Evolutionary conservation across 1,140 invertebrate genomes (phyloP).

Genomic region (Bombus pascuorum): DNA sequence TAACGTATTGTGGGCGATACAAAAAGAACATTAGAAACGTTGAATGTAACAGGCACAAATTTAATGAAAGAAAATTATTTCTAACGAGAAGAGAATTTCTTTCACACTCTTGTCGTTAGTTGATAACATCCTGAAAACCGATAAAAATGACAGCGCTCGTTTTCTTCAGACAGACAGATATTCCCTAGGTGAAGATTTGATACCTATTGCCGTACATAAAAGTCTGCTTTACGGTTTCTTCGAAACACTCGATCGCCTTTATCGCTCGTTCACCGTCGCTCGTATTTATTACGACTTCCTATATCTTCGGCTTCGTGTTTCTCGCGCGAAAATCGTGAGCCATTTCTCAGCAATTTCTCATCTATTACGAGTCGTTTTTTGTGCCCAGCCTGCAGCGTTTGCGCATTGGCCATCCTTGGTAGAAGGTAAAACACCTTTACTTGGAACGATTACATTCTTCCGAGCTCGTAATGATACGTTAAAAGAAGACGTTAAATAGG

Average conservation of each 20-base stretch:
- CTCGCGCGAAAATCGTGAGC: background rate
- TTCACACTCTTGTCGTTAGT: background rate
- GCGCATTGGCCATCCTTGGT: too few species aligned
- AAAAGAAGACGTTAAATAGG: background rate
- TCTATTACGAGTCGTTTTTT: background rate
- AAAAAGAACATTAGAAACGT: background rate
- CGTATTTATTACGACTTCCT: slow-evolving; percentile 38
- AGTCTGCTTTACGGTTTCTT: slow-evolving; percentile 3
- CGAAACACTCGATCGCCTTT: slow-evolving; percentile 27
- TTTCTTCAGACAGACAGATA: background rate
- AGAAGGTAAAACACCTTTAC: too few species aligned
- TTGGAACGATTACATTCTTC: background rate
- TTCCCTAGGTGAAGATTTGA: background rate
- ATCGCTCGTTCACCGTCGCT: slow-evolving; percentile 4
- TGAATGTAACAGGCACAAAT: background rate
- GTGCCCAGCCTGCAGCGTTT: background rate
- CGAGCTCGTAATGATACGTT: background rate
- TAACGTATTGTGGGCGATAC: background rate
- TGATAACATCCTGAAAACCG: background rate
- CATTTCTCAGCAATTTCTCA: slow-evolving; percentile 1
- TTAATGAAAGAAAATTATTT: background rate
- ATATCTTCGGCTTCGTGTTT: too few species aligned
- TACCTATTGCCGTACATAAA: slow-evolving; percentile 6
- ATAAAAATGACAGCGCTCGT: background rate
- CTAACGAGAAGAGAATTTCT: background rate